Evolutionary conservation across 2,888 invertebrate species (phyloP), one percentile per base, ranked within the genome.

Genomic region (Anagyrus pseudococci): DNA sequence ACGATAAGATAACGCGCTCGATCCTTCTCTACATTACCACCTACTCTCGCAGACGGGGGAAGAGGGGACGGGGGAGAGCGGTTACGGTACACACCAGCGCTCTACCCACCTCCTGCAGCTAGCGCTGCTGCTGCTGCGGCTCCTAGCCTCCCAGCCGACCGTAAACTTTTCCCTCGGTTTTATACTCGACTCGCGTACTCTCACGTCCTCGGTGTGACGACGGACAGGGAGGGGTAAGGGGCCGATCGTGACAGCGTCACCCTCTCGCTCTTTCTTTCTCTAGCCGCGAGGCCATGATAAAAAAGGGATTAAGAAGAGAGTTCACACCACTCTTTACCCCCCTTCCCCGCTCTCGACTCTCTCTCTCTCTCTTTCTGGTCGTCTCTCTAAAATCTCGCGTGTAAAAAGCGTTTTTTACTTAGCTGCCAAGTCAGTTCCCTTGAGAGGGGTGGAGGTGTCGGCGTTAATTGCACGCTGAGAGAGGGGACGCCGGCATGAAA

Each of bases 1-100:
- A 64, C 67, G 72, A 73, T 76, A 74, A 75, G 74, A 76, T 75
- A 75, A 75, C 71, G 62, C 69, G 58, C 69, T 64, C 60, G 67
- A 69, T 67, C 69, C 71, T 68, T 59, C 69, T 67, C 61, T 66
- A 54, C 69, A 69, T 72, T 70, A 69, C 67, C 70, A 70, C 69
- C 67, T 69, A 69, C 66, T 67, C 64, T 46, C 59, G 60, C 66
- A 67, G 67, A 69, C 67, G 66, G 67, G 67, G n/a, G 58, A 66
- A 50, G 40, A 19, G 13, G 26, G 25, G 33, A 10, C 1, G 26
- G 17, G 4, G 55, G 53, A 25, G 37, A 44, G 52, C 17, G 43
- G 4, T 15, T 43, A n/a, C n/a, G 29, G 29, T 7, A 29, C 29
- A 10, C 10, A n/a, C n/a, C n/a, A n/a, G n/a, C n/a, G n/a, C n/a